Conservation (phyloP, 2,888 invertebrate species). For the Clanis bilineata region DNA sequence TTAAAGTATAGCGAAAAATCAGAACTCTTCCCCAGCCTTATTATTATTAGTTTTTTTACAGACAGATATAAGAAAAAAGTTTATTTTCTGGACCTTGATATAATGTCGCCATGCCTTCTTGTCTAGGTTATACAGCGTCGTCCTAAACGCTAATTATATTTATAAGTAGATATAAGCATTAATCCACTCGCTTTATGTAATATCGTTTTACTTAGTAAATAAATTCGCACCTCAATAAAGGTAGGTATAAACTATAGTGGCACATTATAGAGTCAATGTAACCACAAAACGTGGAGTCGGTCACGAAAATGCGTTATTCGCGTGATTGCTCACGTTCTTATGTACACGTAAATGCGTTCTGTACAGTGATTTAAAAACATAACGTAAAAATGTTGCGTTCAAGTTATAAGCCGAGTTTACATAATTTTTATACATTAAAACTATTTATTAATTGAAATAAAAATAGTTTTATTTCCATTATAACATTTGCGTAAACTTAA, state of each 20-base stretch:
- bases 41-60: too few relatives aligned
- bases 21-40: too few relatives aligned
- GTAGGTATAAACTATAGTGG: slow-evolving; percentile 18
- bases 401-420: not conserved
- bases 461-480: too few relatives aligned
- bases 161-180: not conserved
- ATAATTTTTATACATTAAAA: not conserved
- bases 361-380: not conserved
- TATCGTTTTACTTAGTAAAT: not conserved
- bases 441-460: too few relatives aligned
- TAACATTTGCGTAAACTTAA: too few relatives aligned
- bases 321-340: slow-evolving; percentile 23
- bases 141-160: not conserved
- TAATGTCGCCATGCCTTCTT: too few relatives aligned
- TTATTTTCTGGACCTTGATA: too few relatives aligned
- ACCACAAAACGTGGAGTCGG: slow-evolving; percentile 42
- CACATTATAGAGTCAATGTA: slow-evolving; percentile 43
- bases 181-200: not conserved
- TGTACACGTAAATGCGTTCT: slow-evolving; percentile 25
- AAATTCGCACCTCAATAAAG: slow-evolving; percentile 16
- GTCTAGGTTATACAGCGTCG: too few relatives aligned
- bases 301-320: slow-evolving; percentile 39
- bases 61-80: too few relatives aligned
- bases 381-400: not conserved
- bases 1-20: too few relatives aligned